Conservation (phyloP, 2,113 vertebrate genomes). For the Macrotis lagotis region DNA sequence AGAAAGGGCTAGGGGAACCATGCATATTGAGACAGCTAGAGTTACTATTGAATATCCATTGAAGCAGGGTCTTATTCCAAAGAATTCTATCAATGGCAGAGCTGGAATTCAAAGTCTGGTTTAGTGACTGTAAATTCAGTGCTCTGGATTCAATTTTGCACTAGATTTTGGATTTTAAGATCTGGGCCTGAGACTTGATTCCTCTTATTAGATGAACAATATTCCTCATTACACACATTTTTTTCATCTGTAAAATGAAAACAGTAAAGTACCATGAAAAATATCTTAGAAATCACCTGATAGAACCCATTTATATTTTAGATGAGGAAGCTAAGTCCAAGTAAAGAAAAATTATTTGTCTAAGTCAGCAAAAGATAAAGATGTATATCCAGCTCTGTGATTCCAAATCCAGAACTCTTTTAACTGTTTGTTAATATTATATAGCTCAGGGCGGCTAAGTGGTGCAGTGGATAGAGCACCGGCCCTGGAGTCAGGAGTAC, state of each 20-base stretch:
- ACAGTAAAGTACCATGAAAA: neutral
- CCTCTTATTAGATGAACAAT: neutral
- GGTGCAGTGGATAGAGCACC: too few relatives aligned
- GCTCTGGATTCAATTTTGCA: neutral
- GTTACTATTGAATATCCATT: neutral
- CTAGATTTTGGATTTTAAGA: neutral
- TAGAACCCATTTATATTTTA: neutral
- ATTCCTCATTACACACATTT: neutral
- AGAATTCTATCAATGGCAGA: neutral
- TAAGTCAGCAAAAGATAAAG: neutral
- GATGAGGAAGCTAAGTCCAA: neutral
- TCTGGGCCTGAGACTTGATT: neutral
- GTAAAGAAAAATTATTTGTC: neutral
- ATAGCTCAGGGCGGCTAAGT: too few relatives aligned
- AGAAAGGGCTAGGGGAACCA: neutral
- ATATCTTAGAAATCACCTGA: neutral
- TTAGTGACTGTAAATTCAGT: neutral
- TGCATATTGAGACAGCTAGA: neutral
- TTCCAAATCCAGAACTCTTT: neutral
- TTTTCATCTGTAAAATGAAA: neutral
- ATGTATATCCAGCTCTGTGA: neutral
- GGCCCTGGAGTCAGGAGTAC: too few relatives aligned
- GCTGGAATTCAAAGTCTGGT: neutral
- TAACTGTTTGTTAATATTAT: neutral
- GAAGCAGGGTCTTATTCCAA: neutral